Base-by-base conservation (phyloP, 2,888 invertebrate species). In the Caenorhabditis imperialis region DNA sequence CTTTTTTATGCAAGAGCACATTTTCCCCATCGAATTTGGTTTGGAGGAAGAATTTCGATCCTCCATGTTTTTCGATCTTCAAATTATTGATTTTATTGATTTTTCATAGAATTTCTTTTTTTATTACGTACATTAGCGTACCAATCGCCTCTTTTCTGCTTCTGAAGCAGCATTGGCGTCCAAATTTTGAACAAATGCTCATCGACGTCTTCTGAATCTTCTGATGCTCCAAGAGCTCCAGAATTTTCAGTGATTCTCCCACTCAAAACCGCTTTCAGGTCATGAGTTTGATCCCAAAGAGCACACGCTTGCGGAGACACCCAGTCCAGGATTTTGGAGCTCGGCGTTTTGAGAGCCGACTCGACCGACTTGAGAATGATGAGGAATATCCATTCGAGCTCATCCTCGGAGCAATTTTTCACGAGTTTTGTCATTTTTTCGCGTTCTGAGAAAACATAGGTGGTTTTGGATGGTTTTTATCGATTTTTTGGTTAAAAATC, bases 11-110 rank as follows among this genome's bases (percentile, higher is more conserved):
- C 22, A 86, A 45, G 1, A 86, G 48, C 8, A 86, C 81, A 58
- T 87, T 85, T 53, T 86, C 86, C n/a, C 86, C 86, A 53, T 86
- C 86, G 54, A 78, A 86, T 61, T 86, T 86, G 47, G 71, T 48
- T 63, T 86, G 86, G 22, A 87, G 62, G 33, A 77, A 85, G 70
- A 86, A 86, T 18, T 75, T 71, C 5, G 45, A 23, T 3, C 75
- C 70, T 22, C 70, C 75, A 35, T 63, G 48, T 23, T 75, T 75
- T 57, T 69, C 62, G 23, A 75, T 75, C 74, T 74, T 35, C 37
- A 60, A 42, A 20, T 14, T 12, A 14, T 27, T 27, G 8, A 16
- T 7, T 3, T 22, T 22, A 30, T n/a, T n/a, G n/a, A n/a, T n/a
- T n/a, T n/a, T n/a, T n/a, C n/a, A n/a, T n/a, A n/a, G n/a, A n/a